These are phyloP conservation scores for Cyanocitta stelleri DNA, from an alignment of 2,113 vertebrate species.

Conservation along the genomic window DNA sequence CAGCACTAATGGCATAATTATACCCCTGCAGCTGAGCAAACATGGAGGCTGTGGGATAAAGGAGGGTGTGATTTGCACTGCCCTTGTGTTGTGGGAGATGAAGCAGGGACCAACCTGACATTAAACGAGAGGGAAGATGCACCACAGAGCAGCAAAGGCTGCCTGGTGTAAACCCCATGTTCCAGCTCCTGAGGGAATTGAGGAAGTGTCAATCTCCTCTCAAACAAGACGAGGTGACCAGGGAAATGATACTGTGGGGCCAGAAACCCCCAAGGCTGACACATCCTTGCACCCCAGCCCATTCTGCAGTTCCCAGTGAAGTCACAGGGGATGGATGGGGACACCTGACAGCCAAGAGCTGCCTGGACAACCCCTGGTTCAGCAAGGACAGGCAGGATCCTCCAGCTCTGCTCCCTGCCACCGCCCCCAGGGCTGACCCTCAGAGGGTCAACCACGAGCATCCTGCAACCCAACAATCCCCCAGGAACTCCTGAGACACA, in stretches of 20 bases:
- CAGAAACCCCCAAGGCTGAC: background rate
- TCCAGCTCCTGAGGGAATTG: background rate
- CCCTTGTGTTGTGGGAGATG: background rate
- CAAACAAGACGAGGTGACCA: background rate
- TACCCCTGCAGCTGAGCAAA: background rate
- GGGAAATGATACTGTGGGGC: background rate
- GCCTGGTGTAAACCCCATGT: background rate
- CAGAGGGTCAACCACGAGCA: background rate
- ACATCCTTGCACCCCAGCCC: background rate
- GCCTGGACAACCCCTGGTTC: fast-evolving
- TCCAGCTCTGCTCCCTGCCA: background rate
- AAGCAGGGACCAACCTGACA: background rate
- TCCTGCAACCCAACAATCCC: background rate
- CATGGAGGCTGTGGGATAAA: background rate
- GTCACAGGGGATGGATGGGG: background rate
- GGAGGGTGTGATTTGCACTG: background rate
- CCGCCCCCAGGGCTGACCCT: background rate
- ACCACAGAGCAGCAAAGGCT: background rate
- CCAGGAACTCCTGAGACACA: background rate
- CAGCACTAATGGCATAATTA: slow-evolving; percentile 8
- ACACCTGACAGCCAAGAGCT: background rate
- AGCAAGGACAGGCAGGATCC: background rate
- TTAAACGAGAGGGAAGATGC: background rate
- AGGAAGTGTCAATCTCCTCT: background rate
- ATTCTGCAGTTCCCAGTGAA: fast-evolving